phyloP scores from a whole-genome alignment of 2,888 invertebrate species.

The Meiosimyza decipiens region DNA sequence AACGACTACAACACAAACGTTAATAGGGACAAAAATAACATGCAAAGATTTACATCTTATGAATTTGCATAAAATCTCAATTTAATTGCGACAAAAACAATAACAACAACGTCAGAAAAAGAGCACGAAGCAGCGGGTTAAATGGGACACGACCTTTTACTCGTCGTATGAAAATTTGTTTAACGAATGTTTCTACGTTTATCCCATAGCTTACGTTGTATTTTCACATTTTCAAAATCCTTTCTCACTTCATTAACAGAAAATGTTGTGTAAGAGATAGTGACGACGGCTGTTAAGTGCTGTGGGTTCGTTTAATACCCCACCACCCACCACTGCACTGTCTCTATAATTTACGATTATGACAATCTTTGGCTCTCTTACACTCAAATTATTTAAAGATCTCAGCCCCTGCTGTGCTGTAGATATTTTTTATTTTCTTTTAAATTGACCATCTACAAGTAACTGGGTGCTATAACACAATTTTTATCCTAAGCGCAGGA shows the following conservation, averaged over 20 bases:
- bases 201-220: not conserved
- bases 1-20: not conserved
- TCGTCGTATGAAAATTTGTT: not conserved
- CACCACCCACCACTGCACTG: not conserved
- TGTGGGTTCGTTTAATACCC: not conserved
- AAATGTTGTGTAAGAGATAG: not conserved
- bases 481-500: not conserved
- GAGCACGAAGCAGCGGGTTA: too few relatives aligned
- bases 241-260: slow-evolving; percentile 1
- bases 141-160: not conserved
- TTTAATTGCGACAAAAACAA: slow-evolving; percentile 23
- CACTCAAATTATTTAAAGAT: slow-evolving; percentile 10
- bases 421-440: not conserved
- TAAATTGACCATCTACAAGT: too few relatives aligned
- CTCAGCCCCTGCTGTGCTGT: not conserved
- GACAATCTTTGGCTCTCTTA: not conserved
- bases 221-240: not conserved
- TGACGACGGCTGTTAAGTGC: not conserved
- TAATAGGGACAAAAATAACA: not conserved
- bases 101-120: not conserved
- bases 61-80: slow-evolving; percentile 22
- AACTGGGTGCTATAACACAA: not conserved
- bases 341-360: not conserved
- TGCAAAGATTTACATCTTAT: not conserved
- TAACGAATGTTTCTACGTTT: too few relatives aligned